Base-by-base conservation (phyloP, 2,797 vertebrate species). In the Malacoctenus gilli region DNA sequence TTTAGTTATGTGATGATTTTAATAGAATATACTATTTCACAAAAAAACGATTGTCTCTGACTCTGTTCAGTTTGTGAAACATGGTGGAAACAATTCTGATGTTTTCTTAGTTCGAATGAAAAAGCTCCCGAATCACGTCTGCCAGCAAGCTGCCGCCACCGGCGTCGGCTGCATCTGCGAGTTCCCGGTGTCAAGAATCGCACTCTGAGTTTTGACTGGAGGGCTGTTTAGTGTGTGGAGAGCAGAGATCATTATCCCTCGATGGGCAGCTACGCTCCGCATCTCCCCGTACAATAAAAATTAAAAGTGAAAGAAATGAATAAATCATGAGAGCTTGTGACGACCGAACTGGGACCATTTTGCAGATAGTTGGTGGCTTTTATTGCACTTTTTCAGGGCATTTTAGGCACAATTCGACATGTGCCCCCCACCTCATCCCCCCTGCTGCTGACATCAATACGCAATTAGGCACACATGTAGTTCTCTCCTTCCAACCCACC, bases 271-370 rank as follows among this genome's bases (percentile, higher is more conserved):
- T 55, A 46, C 37, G 61, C 59, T 76, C 28, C 28, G 58, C 10
- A 16, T 5, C 70, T 59, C 61, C 43, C 32, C 22, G 23, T 50
- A 37, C 48, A 47, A 80, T 41, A 11, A 57, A 62, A 76, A 82
- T 82, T 39, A 70, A 78, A 69, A 64, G 41, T 43, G 62, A 68
- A 77, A 68, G 51, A 8, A 75, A 74, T 83, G 59, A 80, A 80
- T 87, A 78, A 84, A 72, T 71, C 68, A 77, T 44, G 20, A 76
- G 50, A 21, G 52, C 61, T 71, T 57, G 68, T 74, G 54, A 62
- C 65, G 62, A 58, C 59, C 48, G 44, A 73, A 67, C 47, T 57
- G 54, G 77, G 59, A 60, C 52, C 47, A 71, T 80, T 64, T 51
- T 5, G 25, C 36, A 61, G 52, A 69, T 59, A 20, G n/a, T 44